Percentiles rank a stretch among this genome's conserved stretches.
These are phyloP conservation scores for Calliopsis andreniformis DNA, from an alignment of 1,140 invertebrate genomes.

Conservation along the genomic window DNA sequence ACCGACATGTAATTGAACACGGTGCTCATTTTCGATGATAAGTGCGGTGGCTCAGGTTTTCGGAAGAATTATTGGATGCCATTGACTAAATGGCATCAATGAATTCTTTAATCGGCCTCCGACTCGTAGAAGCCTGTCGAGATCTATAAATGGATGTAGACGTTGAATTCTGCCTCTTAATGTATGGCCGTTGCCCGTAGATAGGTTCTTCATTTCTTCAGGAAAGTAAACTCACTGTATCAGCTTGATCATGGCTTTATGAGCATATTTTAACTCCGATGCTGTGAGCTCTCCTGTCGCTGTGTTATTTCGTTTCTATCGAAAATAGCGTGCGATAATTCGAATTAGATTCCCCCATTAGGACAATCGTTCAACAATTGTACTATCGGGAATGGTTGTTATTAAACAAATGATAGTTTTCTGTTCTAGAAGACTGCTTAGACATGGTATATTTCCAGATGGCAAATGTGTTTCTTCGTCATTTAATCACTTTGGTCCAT, in stretches of 20 bases:
- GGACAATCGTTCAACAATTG: too few species aligned
- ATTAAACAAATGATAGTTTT: too few species aligned
- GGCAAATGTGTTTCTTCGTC: constrained; percentile 10
- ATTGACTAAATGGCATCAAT: rapidly evolving
- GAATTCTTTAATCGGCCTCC: constrained; percentile 10
- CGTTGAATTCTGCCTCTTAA: background rate
- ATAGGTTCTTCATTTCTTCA: background rate
- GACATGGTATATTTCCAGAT: too few species aligned
- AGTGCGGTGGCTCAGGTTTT: background rate
- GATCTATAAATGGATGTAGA: background rate
- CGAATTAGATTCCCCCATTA: background rate
- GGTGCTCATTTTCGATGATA: background rate
- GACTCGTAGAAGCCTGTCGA: background rate
- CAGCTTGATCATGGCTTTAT: too few species aligned
- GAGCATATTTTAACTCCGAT: too few species aligned
- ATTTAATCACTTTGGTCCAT: too few species aligned
- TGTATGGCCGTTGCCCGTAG: too few species aligned
- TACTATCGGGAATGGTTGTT: background rate
- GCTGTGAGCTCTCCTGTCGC: background rate
- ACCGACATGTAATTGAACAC: background rate
- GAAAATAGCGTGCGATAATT: background rate
- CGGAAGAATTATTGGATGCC: too few species aligned
- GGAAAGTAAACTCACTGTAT: too few species aligned
- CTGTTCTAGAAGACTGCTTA: background rate
- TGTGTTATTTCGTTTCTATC: background rate